Base-by-base conservation (phyloP, 1,140 invertebrate genomes). In the Littorina saxatilis region DNA sequence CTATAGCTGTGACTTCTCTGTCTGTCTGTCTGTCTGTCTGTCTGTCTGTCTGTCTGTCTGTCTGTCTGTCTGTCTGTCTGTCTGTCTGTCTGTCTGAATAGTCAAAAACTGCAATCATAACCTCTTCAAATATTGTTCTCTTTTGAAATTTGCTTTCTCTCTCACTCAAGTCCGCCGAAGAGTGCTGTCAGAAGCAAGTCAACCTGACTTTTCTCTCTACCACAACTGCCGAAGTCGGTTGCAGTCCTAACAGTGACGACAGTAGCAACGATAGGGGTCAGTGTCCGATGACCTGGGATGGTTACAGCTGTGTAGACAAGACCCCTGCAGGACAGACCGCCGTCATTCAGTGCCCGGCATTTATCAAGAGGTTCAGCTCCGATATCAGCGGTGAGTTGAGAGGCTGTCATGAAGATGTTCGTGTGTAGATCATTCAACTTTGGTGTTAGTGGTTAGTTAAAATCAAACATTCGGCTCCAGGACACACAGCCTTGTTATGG, bases 201-300 rank as follows among this genome's bases (percentile, higher is more conserved):
- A 27, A 5, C n/a, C 17, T 35, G 11, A 2, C 35, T 39, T 23
- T 13, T 13, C 23, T 35, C 2, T 68, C 66, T 17, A 23, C 66
- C 3, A 5, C 35, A 40, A 20, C 7, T 13, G 15, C 0, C 13
- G 23, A 3, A 27, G 61, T 11, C 23, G 61, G 27, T 35, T 11
- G 35, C 61, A 32, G 35, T 0, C 7, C 29, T 39, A 17, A 39
- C 17, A 35, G 39, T 27, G 35, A 13, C 58, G 29, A 29, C 37
- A 35, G 47, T 17, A 37, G 23, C 13, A 35, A 43, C 0, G 76
- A 35, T 35, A 39, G 13, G 17, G 61, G 32, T 20, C 32, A 20
- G 0, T 81, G 79, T 32, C 79, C 79, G 2, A 72, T 61, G 70
- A 74, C 70, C 20, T 81, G 79, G 79, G 79, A 81, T 35, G 79